These are phyloP conservation scores for Phrixothrix hirtus DNA, from an alignment of 2,888 invertebrate genomes.

Conservation along the genomic window DNA sequence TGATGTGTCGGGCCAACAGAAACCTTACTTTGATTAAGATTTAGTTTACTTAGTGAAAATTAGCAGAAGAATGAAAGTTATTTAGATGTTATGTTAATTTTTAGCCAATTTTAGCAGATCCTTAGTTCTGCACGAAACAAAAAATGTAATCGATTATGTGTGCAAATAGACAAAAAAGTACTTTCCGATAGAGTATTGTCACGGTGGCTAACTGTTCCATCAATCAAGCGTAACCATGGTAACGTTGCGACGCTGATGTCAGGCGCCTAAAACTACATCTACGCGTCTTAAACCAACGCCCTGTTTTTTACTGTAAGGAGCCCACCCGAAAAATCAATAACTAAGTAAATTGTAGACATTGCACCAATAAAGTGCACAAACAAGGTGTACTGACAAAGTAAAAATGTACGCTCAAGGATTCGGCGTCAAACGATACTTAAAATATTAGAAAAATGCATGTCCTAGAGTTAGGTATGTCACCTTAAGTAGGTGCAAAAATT, in stretches of 20 bases:
- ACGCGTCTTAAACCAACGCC: slow-evolving; percentile 53
- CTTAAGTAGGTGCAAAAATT: slow-evolving; percentile 34
- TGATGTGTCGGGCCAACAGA: too few species aligned
- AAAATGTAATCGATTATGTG: not conserved
- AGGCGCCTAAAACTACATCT: slow-evolving; percentile 43
- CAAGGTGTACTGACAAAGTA: slow-evolving; percentile 22
- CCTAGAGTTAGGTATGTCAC: slow-evolving; percentile 27
- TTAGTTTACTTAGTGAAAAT: too few species aligned
- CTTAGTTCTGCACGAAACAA: slow-evolving; percentile 7
- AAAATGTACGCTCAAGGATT: slow-evolving; percentile 33
- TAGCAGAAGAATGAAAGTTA: too few species aligned
- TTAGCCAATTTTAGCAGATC: too few species aligned
- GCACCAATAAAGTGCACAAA: slow-evolving; percentile 34
- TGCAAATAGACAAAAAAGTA: too few species aligned
- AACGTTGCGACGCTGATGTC: slow-evolving; percentile 41
- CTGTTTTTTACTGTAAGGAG: slow-evolving; percentile 51
- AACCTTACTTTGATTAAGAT: too few species aligned
- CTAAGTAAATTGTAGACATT: slow-evolving; percentile 46
- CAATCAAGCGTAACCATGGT: slow-evolving; percentile 41
- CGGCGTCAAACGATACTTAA: slow-evolving; percentile 21
- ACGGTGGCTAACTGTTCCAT: slow-evolving; percentile 38
- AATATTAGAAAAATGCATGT: slow-evolving; percentile 13
- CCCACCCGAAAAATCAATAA: slow-evolving; percentile 54
- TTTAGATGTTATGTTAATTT: too few species aligned
- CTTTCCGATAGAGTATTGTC: slow-evolving; percentile 4